Evolutionary conservation across 1,140 invertebrate genomes (phyloP).

Genomic region (Eueides isabella): DNA sequence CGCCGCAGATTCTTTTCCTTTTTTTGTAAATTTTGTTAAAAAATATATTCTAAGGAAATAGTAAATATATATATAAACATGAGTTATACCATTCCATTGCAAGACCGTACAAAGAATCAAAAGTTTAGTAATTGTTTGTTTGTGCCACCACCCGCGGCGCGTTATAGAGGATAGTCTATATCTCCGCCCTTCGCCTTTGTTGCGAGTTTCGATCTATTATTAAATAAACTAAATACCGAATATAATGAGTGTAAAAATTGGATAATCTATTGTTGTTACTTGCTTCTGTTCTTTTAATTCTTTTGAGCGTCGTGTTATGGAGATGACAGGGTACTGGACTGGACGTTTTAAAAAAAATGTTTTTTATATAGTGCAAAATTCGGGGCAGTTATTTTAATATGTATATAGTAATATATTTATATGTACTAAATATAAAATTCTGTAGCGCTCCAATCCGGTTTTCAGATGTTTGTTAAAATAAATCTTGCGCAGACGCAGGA

Average conservation of each 20-base stretch:
- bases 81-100: neutral
- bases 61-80: too few relatives aligned
- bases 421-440: too few relatives aligned
- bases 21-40: too few relatives aligned
- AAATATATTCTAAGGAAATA: too few relatives aligned
- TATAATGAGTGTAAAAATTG: conserved; percentile 58
- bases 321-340: neutral
- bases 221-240: conserved; percentile 53
- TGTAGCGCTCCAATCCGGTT: too few relatives aligned
- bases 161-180: conserved; percentile 44
- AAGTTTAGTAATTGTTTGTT: conserved; percentile 39
- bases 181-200: conserved; percentile 38
- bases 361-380: too few relatives aligned
- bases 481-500: too few relatives aligned
- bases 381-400: too few relatives aligned
- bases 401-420: too few relatives aligned
- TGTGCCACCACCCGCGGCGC: conserved; percentile 51
- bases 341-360: too few relatives aligned
- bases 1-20: too few relatives aligned
- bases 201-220: conserved; percentile 44
- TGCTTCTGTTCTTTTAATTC: conserved; percentile 10
- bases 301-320: neutral
- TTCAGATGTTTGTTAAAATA: too few relatives aligned
- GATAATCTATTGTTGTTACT: conserved; percentile 50
- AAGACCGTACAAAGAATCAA: neutral